phyloP scores from a whole-genome alignment of 2,888 invertebrate genomes.

The Schizaphis graminum region DNA sequence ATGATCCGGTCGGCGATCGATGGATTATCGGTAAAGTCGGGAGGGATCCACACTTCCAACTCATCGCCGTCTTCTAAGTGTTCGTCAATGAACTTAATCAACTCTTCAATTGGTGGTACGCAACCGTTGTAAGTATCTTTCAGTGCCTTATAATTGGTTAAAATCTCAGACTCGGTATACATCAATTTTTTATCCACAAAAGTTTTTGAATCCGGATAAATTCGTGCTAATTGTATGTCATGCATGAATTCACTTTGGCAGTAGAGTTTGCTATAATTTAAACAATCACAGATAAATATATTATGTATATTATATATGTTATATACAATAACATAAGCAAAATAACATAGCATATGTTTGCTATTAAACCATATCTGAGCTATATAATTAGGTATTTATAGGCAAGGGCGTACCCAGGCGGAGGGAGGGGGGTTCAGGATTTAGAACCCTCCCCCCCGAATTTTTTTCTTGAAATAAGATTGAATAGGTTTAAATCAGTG shows the following conservation, averaged over 20 bases:
- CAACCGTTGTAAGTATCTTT: conserved; percentile 63
- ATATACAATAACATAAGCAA: background rate
- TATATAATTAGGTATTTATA: too few relatives aligned
- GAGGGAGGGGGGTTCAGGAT: too few relatives aligned
- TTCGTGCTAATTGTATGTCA: conserved; percentile 78
- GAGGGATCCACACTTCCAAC: conserved; percentile 69
- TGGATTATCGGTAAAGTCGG: conserved; percentile 71
- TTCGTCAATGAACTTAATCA: conserved; percentile 68
- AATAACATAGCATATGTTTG: background rate
- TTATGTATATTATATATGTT: background rate
- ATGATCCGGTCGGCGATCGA: conserved; percentile 71
- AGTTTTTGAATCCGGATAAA: conserved; percentile 84
- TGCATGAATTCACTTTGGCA: conserved; percentile 83
- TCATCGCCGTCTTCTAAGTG: conserved; percentile 69
- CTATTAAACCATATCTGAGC: too few relatives aligned
- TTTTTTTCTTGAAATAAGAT: too few relatives aligned
- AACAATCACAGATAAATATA: background rate
- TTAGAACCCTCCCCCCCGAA: too few relatives aligned
- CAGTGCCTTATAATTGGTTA: conserved; percentile 67
- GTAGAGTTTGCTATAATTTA: conserved; percentile 76
- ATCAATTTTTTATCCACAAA: conserved; percentile 85
- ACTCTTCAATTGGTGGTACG: conserved; percentile 43
- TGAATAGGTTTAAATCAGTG: too few relatives aligned
- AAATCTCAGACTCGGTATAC: conserved; percentile 67
- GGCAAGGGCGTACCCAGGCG: too few relatives aligned